A percentile compares a stretch with the other conserved stretches of the same genome.
These are phyloP conservation scores for Drosophila anceps DNA, from an alignment of 2,888 invertebrate genomes.

Conservation along the genomic window DNA sequence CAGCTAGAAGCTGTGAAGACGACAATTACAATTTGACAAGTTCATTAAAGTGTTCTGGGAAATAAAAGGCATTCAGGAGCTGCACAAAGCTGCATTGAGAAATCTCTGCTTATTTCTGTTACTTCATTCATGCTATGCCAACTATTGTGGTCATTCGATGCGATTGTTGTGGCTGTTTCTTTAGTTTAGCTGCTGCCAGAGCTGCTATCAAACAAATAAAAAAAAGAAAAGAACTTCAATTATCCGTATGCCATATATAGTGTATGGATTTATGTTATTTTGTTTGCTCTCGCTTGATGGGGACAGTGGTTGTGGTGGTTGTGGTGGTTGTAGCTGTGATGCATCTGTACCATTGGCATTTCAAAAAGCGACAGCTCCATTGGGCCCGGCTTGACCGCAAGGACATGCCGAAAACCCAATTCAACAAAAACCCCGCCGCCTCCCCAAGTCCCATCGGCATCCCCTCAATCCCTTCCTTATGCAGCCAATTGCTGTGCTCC, in stretches of 20 bases:
- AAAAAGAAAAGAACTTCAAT: neutral
- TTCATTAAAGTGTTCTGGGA: neutral
- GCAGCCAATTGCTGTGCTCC: conserved; percentile 4
- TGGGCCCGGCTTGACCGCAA: conserved; percentile 28
- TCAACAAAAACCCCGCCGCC: neutral
- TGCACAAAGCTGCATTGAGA: neutral
- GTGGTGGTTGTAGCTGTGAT: neutral
- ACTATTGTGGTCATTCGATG: neutral
- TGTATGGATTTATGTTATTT: conserved; percentile 2
- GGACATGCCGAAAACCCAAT: conserved; percentile 14
- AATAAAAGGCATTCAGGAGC: neutral
- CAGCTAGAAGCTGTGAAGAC: neutral
- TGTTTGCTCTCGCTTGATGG: neutral
- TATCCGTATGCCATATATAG: neutral
- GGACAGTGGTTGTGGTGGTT: neutral
- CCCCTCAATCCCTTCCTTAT: neutral
- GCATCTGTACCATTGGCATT: conserved; percentile 8
- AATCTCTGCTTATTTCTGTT: neutral
- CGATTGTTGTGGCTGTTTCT: conserved; percentile 1
- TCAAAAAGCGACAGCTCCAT: conserved; percentile 16
- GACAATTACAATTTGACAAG: neutral
- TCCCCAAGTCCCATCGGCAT: too few relatives aligned
- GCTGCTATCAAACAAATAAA: neutral
- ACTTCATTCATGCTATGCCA: neutral
- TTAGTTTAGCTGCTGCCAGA: neutral